A percentile compares a stretch with the other conserved stretches of the same genome.
phyloP scores from a whole-genome alignment of 2,797 vertebrate genomes.

The Serranus cabrilla region DNA sequence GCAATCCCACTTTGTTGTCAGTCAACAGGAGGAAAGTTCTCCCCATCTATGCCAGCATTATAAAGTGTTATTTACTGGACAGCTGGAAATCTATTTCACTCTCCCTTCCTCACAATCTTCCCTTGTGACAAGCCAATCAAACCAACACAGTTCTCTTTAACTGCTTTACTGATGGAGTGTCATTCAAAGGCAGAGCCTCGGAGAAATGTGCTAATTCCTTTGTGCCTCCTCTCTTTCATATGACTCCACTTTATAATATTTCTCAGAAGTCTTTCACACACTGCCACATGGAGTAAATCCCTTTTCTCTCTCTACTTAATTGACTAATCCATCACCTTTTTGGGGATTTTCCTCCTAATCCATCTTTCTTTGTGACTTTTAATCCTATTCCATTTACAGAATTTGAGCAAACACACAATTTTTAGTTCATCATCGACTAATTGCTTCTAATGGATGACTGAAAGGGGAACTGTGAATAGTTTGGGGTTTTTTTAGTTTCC shows the following conservation, averaged over 20 bases:
- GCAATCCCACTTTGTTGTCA: conserved; percentile 19
- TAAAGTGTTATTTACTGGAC: conserved; percentile 38
- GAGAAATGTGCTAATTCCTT: conserved; percentile 67
- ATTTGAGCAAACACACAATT: conserved; percentile 11
- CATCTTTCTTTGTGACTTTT: conserved; percentile 19
- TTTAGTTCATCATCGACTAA: not conserved
- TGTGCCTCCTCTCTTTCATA: conserved; percentile 39
- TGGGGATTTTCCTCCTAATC: conserved; percentile 35
- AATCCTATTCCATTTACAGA: not conserved
- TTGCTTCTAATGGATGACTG: conserved; percentile 1
- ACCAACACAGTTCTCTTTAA: conserved; percentile 51
- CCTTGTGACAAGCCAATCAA: conserved; percentile 61
- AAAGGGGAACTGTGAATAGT: not conserved
- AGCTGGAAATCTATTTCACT: conserved; percentile 30
- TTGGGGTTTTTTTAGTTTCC: no score
- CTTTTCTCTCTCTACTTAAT: conserved; percentile 36
- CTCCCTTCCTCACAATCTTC: conserved; percentile 25
- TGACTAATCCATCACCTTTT: conserved; percentile 59
- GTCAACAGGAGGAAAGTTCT: conserved; percentile 24
- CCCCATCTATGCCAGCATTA: not conserved
- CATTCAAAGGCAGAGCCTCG: conserved; percentile 48
- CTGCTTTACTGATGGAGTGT: conserved; percentile 62
- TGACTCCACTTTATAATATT: conserved; percentile 32
- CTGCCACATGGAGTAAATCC: conserved; percentile 40
- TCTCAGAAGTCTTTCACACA: conserved; percentile 31